Evolutionary conservation across 2,797 vertebrate genomes (phyloP).

Genomic region (Passerculus sandwichensis): DNA sequence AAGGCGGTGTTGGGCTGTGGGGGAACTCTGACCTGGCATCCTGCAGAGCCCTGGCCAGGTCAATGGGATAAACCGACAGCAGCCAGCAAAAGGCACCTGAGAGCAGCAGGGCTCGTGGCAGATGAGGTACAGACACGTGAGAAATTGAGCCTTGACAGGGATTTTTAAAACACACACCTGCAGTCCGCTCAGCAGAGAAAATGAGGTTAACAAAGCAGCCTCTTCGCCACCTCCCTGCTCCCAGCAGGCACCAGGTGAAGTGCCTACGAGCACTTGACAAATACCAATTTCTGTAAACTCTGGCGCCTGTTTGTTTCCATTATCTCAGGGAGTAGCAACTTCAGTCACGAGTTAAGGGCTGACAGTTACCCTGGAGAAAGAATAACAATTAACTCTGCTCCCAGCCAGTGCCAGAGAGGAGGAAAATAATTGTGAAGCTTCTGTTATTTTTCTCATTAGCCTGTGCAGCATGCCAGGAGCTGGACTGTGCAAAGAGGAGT

Average conservation of each 20-base stretch:
- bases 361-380: not conserved
- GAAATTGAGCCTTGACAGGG: not conserved
- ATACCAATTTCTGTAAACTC: not conserved
- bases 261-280: not conserved
- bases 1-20: not conserved
- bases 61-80: not conserved
- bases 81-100: not conserved
- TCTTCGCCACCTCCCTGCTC: not conserved
- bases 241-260: not conserved
- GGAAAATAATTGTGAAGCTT: not conserved
- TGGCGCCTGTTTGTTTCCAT: not conserved
- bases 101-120: not conserved
- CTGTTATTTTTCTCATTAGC: not conserved
- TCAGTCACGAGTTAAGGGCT: not conserved
- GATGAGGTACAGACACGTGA: not conserved
- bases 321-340: not conserved
- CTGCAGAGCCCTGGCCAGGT: not conserved
- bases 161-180: not conserved
- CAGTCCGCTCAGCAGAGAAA: not conserved
- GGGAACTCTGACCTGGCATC: not conserved
- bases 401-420: not conserved
- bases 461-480: not conserved
- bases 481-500: not conserved
- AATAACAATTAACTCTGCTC: slow-evolving; percentile 8
- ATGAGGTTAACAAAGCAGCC: not conserved